A percentile compares a stretch with the other conserved stretches of the same genome.
Evolutionary conservation across 1,140 invertebrate species (phyloP).

Genomic region (Reticulitermes speratus): DNA sequence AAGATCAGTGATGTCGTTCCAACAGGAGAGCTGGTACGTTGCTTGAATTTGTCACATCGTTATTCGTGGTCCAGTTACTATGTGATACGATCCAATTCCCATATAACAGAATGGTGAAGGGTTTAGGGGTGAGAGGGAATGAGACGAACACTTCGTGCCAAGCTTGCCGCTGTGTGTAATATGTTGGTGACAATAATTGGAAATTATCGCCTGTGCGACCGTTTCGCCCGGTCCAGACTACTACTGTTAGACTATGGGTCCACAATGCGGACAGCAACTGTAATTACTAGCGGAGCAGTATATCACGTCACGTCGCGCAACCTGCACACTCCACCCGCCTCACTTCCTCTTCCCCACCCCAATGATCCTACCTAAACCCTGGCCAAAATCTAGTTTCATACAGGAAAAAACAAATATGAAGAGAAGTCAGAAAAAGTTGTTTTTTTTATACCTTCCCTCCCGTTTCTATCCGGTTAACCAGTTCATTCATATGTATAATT

Average conservation of each 20-base stretch:
- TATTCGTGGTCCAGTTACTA: slow-evolving; percentile 15
- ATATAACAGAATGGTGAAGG: slow-evolving; percentile 2
- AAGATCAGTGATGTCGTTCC: neutral
- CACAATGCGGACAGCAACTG: slow-evolving; percentile 3
- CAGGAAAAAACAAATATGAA: neutral
- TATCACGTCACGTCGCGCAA: neutral
- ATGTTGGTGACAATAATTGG: slow-evolving; percentile 12
- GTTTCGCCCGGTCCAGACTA: neutral
- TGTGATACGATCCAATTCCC: neutral
- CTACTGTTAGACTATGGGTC: neutral
- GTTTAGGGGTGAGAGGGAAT: neutral
- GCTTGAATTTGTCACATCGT: slow-evolving; percentile 11
- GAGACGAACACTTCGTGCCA: neutral
- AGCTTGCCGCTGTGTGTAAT: neutral
- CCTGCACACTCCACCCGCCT: neutral
- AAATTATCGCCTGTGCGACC: neutral
- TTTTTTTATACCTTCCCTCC: neutral
- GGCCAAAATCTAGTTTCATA: neutral
- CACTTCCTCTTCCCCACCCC: neutral
- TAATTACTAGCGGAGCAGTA: neutral
- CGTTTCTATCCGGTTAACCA: too few species aligned
- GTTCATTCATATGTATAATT: too few species aligned
- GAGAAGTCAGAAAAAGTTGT: neutral
- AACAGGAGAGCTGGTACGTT: neutral
- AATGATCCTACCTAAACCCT: neutral